These are phyloP conservation scores for Heliornis fulica DNA, from an alignment of 2,113 vertebrate species.

Conservation along the genomic window DNA sequence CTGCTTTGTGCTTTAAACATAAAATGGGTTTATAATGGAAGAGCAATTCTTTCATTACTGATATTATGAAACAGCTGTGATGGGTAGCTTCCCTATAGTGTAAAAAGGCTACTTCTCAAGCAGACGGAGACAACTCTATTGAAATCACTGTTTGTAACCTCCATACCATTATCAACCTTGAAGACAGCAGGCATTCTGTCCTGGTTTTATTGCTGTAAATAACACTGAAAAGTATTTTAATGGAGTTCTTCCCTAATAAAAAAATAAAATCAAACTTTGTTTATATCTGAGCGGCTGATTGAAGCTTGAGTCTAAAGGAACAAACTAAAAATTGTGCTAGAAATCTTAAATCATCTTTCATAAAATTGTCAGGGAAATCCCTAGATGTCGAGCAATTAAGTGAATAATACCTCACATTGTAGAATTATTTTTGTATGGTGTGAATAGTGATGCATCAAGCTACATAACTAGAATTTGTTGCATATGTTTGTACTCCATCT, in stretches of 20 bases:
- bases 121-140: not conserved
- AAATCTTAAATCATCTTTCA: not conserved
- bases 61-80: slow-evolving; percentile 4
- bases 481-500: not conserved
- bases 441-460: not conserved
- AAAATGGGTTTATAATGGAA: not conserved
- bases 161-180: not conserved
- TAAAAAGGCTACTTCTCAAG: not conserved
- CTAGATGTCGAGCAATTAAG: not conserved
- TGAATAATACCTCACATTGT: not conserved
- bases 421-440: not conserved
- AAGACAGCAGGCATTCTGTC: not conserved
- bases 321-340: not conserved
- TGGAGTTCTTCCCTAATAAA: not conserved
- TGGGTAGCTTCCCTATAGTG: not conserved
- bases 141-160: not conserved
- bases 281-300: not conserved
- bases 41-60: slow-evolving; percentile 2
- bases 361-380: not conserved
- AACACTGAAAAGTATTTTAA: not conserved
- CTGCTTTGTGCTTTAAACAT: slow-evolving; percentile 17
- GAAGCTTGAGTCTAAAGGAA: not conserved
- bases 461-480: not conserved
- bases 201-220: not conserved
- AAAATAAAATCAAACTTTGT: not conserved